phyloP scores from a whole-genome alignment of 2,797 vertebrate genomes.

The Micromesistius poutassou region DNA sequence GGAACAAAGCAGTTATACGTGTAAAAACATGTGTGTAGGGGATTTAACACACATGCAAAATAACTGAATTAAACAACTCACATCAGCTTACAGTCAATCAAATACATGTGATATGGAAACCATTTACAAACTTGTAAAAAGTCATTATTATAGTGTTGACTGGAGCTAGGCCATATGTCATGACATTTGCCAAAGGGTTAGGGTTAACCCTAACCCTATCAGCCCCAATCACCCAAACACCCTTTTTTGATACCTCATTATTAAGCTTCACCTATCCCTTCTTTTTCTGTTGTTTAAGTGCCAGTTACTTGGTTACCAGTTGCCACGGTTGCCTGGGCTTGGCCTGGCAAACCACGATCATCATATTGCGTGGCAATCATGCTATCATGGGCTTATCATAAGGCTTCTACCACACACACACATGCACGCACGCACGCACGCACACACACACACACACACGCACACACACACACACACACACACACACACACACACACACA shows the following conservation, averaged over 20 bases:
- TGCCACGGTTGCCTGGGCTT: constrained; percentile 58
- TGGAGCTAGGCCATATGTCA: background rate
- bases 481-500: constrained; percentile 30
- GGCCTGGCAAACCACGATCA: constrained; percentile 64
- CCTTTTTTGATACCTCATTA: constrained; percentile 4
- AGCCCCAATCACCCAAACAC: too few relatives aligned
- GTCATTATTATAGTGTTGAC: background rate
- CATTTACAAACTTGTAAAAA: background rate
- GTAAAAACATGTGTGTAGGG: background rate
- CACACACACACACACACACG: too few relatives aligned
- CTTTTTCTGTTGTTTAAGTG: constrained; percentile 47
- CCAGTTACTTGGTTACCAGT: constrained; percentile 69
- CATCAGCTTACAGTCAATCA: background rate
- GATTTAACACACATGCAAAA: background rate
- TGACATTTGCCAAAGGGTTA: too few relatives aligned
- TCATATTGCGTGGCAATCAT: constrained; percentile 55
- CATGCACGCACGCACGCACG: too few relatives aligned
- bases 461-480: too few relatives aligned
- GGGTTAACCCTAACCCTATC: too few relatives aligned
- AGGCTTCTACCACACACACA: constrained; percentile 16
- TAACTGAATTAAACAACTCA: background rate
- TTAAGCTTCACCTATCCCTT: constrained; percentile 28
- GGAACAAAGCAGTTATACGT: background rate
- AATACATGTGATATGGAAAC: background rate
- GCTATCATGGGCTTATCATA: constrained; percentile 49